Evolutionary conservation across 2,113 vertebrate genomes (phyloP).

Genomic region (Speoplatyrhinus poulsoni): DNA sequence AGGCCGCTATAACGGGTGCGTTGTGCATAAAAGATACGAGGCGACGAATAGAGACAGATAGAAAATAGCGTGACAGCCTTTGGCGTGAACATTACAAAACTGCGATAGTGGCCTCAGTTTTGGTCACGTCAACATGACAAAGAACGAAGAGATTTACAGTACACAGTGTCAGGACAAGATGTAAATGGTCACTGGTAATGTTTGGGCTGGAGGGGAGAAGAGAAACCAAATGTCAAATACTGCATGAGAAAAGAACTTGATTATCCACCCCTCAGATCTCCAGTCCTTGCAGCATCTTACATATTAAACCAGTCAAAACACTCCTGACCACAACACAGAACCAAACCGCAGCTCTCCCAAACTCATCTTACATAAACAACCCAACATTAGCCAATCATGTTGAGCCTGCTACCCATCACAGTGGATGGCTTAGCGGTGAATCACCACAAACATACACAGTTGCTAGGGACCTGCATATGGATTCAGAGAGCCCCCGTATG

Average conservation of each 20-base stretch:
- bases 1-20: no score
- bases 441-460: slow-evolving; percentile 24
- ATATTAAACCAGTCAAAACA: background rate
- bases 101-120: no score
- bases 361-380: slow-evolving; percentile 5
- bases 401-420: slow-evolving; percentile 23
- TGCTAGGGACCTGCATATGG: slow-evolving; percentile 27
- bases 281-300: background rate
- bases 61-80: background rate
- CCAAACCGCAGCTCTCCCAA: slow-evolving; percentile 5
- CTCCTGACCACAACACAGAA: background rate
- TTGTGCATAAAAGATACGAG: no score
- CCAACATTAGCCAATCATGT: slow-evolving; percentile 32
- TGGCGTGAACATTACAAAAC: no score
- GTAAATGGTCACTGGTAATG: background rate
- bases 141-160: background rate
- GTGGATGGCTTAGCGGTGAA: slow-evolving; percentile 12
- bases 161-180: background rate
- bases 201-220: background rate
- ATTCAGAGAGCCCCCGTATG: no score
- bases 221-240: background rate
- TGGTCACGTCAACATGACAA: no score
- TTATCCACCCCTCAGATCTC: background rate
- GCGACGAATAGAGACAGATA: no score
- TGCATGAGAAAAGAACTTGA: background rate